Conservation (phyloP, 2,797 vertebrate species). For the Epinephelus awoara region DNA sequence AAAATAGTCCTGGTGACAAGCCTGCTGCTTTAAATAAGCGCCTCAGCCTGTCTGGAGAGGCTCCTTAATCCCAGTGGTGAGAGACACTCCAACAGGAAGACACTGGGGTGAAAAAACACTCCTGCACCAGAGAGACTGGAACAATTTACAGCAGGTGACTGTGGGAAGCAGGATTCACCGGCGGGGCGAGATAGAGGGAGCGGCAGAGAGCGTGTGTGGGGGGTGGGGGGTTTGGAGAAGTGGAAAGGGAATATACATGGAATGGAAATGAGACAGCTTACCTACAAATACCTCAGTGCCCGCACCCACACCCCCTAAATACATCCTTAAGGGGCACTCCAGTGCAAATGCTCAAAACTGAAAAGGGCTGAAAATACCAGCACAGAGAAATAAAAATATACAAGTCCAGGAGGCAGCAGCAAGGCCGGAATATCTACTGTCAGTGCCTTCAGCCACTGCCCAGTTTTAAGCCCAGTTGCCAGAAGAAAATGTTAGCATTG, state of each 20-base stretch:
- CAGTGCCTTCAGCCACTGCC: conserved; percentile 20
- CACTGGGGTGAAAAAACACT: conserved; percentile 68
- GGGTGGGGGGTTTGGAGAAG: conserved; percentile 36
- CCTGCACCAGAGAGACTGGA: conserved; percentile 74
- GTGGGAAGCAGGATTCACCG: conserved; percentile 73
- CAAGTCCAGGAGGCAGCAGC: conserved; percentile 26
- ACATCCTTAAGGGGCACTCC: conserved; percentile 53
- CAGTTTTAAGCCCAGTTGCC: not conserved
- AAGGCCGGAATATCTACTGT: conserved; percentile 27
- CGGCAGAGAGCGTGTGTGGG: conserved; percentile 29
- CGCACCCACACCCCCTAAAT: conserved; percentile 47
- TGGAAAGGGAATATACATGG: conserved; percentile 59
- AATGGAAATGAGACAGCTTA: conserved; percentile 75
- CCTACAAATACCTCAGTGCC: conserved; percentile 70
- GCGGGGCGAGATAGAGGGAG: conserved; percentile 57
- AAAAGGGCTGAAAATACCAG: conserved; percentile 49
- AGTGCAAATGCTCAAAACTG: conserved; percentile 54
- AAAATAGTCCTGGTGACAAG: conserved; percentile 87
- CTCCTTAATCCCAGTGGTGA: conserved; percentile 85
- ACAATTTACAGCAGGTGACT: conserved; percentile 82
- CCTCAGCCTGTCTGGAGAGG: conserved; percentile 85
- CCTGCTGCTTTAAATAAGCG: conserved; percentile 86
- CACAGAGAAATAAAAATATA: conserved; percentile 34
- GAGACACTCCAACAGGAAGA: conserved; percentile 81
- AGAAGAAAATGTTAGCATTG: no score